Base-by-base conservation (phyloP, 2,113 vertebrate genomes). In the Danionella cerebrum region DNA sequence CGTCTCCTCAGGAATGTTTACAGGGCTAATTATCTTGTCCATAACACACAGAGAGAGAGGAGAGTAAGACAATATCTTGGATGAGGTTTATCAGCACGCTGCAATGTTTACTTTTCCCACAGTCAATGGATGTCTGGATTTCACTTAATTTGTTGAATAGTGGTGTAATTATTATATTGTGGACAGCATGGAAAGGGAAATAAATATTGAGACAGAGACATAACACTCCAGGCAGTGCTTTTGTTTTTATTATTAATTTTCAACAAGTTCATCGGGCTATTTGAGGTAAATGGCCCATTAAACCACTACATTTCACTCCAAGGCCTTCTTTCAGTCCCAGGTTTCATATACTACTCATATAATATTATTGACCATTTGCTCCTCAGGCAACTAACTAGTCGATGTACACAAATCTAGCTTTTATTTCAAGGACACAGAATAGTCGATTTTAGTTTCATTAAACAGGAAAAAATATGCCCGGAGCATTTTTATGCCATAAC, bases 121-220 rank as follows among this genome's bases (percentile, higher is more conserved):
- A 22, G 12, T 44, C 6, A 12, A 42, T 31, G n/a, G 12, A 25
- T 41, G 14, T 55, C 18, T 35, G 18, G 11, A 58, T 41, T 7
- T 36, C 13, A 14, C 2, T 16, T 5, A 16, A 33, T 47, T 22
- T 63, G 6, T 47, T 35, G 5, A n/a, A 11, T 33, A n/a, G n/a
- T n/a, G n/a, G n/a, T n/a, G n/a, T 64, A 36, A 63, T 63, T 48
- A 22, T 48, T 36, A 29, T 64, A 35, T 24, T 7, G 24, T 48
- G 41, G 10, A 14, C 18, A n/a, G n/a, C n/a, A n/a, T 48, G 8
- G 27, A 35, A 12, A 16, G 19, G 14, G 2, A 16, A 64, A 36
- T 48, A 27, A 45, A 45, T 60, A 31, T n/a, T 48, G 36, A 64
- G 24, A 48, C 44, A 48, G 16, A 24, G 13, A 48, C n/a, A 7